Percentiles rank a stretch among this genome's conserved stretches.
phyloP scores from a whole-genome alignment of 2,113 vertebrate species.

The Chlorodrepanis virens region DNA sequence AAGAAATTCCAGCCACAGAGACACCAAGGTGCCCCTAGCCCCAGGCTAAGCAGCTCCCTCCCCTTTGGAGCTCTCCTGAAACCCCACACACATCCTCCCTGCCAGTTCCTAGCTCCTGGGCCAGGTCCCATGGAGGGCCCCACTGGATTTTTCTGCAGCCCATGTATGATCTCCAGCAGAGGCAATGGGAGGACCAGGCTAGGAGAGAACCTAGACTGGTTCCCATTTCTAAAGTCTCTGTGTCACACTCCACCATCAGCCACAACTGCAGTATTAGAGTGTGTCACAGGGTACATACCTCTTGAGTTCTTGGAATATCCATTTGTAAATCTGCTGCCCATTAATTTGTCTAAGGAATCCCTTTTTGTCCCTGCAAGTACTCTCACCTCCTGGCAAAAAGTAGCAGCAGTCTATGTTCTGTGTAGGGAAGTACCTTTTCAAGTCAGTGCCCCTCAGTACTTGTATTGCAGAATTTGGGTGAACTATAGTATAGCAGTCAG shows the following conservation, averaged over 20 bases:
- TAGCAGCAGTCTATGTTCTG: background rate
- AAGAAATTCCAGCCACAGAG: background rate
- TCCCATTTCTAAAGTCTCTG: background rate
- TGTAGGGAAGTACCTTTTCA: background rate
- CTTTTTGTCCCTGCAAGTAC: background rate
- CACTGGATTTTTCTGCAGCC: background rate
- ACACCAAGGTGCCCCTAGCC: background rate
- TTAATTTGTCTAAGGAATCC: background rate
- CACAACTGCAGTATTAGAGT: background rate
- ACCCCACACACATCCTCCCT: background rate
- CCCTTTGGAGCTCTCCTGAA: background rate
- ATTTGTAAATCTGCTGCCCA: background rate
- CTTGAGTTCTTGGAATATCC: background rate
- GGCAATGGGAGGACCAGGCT: background rate
- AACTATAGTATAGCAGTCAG: background rate
- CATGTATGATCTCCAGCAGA: background rate
- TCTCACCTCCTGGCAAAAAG: background rate
- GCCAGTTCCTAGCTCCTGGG: background rate
- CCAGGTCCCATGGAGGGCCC: background rate
- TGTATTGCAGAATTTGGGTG: background rate
- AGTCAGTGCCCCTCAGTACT: background rate
- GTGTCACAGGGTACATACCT: background rate
- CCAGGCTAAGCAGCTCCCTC: background rate
- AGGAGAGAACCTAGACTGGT: background rate
- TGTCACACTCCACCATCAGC: background rate